phyloP scores from a whole-genome alignment of 2,797 vertebrate genomes.

The Antennarius maculatus region DNA sequence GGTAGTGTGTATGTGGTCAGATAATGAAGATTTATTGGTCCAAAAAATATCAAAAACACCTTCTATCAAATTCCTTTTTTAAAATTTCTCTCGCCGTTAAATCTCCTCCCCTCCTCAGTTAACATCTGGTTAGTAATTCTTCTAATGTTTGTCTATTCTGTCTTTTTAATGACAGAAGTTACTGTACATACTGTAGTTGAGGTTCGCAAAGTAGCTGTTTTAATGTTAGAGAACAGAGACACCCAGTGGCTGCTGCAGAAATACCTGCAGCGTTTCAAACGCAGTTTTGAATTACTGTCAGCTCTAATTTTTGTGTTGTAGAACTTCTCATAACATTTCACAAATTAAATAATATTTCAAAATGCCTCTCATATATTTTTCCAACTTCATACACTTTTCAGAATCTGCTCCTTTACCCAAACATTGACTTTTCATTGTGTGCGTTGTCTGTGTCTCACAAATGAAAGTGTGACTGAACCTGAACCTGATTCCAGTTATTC shows the following conservation, averaged over 20 bases:
- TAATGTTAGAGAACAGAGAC: conserved; percentile 59
- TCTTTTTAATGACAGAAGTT: not conserved
- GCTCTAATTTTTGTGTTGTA: not conserved
- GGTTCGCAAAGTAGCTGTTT: conserved; percentile 2
- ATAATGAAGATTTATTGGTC: conserved; percentile 12
- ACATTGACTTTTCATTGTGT: not conserved
- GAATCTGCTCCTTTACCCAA: not conserved
- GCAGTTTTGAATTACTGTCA: not conserved
- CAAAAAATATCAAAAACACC: not conserved
- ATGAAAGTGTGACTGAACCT: too few species aligned
- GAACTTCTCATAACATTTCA: not conserved
- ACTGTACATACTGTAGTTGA: not conserved
- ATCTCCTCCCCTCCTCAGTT: conserved; percentile 2
- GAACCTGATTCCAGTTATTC: too few species aligned
- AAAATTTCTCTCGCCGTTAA: conserved; percentile 26
- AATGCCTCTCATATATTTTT: not conserved
- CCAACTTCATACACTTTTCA: not conserved
- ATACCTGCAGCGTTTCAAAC: not conserved
- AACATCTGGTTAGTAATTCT: not conserved
- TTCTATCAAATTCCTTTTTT: conserved; percentile 26
- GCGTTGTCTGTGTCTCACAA: not conserved
- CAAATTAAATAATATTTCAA: not conserved
- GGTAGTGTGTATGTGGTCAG: not conserved
- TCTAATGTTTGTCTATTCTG: not conserved
- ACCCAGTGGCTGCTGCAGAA: conserved; percentile 57